phyloP scores from a whole-genome alignment of 2,888 invertebrate genomes.

The Digitonthophagus gazella region DNA sequence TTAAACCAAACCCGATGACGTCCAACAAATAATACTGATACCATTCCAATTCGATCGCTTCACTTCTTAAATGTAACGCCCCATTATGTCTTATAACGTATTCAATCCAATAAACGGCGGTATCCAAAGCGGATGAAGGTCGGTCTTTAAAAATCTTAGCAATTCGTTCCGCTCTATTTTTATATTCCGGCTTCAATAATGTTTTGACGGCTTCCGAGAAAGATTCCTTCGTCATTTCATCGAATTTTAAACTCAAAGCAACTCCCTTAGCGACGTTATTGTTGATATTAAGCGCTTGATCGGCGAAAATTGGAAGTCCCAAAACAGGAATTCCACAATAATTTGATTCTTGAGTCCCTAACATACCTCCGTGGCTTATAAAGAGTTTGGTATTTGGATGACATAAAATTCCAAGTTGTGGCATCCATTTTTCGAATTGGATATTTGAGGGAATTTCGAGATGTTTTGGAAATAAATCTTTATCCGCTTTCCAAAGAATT shows the following conservation, averaged over 20 bases:
- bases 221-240: conserved; percentile 28
- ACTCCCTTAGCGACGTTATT: conserved; percentile 55
- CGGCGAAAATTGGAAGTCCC: conserved; percentile 43
- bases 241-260: conserved; percentile 37
- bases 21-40: conserved; percentile 35
- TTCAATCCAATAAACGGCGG: conserved; percentile 36
- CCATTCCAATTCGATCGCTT: conserved; percentile 33
- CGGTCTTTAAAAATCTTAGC: conserved; percentile 32
- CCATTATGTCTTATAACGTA: conserved; percentile 35
- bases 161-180: conserved; percentile 22
- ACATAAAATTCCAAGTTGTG: conserved; percentile 57
- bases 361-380: conserved; percentile 54
- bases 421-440: conserved; percentile 57
- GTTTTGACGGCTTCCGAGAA: conserved; percentile 35
- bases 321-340: conserved; percentile 45
- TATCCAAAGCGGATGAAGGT: conserved; percentile 30
- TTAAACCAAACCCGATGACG: conserved; percentile 19
- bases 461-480: conserved; percentile 48
- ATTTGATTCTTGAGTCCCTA: conserved; percentile 50
- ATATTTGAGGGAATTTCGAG: conserved; percentile 52
- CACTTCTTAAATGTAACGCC: conserved; percentile 31
- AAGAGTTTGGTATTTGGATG: conserved; percentile 50
- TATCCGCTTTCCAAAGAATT: conserved; percentile 57
- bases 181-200: conserved; percentile 15
- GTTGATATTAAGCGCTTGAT: conserved; percentile 53